These are phyloP conservation scores for Eurypyga helias DNA, from an alignment of 2,113 vertebrate genomes.

Conservation along the genomic window DNA sequence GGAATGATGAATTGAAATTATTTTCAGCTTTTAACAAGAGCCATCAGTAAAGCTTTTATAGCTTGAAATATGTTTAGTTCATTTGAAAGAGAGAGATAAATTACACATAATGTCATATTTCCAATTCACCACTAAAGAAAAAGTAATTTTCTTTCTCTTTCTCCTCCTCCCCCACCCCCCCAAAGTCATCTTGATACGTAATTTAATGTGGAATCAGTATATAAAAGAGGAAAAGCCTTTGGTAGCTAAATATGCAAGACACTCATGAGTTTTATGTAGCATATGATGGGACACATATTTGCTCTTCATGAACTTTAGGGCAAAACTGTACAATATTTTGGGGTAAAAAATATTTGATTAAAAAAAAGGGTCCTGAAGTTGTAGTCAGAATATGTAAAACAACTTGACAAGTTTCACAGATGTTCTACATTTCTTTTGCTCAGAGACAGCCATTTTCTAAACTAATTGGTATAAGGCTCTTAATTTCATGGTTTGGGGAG, in stretches of 20 bases:
- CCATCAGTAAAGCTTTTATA: not conserved
- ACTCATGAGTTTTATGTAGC: not conserved
- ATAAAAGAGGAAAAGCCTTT: not conserved
- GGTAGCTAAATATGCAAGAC: not conserved
- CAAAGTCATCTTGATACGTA: not conserved
- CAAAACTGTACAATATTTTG: not conserved
- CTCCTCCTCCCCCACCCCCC: not conserved
- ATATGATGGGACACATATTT: not conserved
- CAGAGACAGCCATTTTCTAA: not conserved
- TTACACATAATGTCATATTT: not conserved
- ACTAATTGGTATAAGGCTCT: not conserved
- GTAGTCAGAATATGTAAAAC: not conserved
- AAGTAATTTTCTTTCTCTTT: not conserved
- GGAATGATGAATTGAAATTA: not conserved
- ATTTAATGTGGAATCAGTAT: not conserved
- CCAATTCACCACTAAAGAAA: not conserved
- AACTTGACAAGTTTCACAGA: not conserved
- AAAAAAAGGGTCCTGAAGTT: not conserved
- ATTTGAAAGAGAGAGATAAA: not conserved
- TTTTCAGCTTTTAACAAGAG: slow-evolving; percentile 15
- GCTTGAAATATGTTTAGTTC: not conserved
- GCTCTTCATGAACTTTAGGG: not conserved
- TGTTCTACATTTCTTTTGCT: not conserved
- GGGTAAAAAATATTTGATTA: not conserved
- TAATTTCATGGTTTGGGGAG: not conserved